Base-by-base conservation (phyloP, 2,113 vertebrate genomes). In the Microtus oregoni region DNA sequence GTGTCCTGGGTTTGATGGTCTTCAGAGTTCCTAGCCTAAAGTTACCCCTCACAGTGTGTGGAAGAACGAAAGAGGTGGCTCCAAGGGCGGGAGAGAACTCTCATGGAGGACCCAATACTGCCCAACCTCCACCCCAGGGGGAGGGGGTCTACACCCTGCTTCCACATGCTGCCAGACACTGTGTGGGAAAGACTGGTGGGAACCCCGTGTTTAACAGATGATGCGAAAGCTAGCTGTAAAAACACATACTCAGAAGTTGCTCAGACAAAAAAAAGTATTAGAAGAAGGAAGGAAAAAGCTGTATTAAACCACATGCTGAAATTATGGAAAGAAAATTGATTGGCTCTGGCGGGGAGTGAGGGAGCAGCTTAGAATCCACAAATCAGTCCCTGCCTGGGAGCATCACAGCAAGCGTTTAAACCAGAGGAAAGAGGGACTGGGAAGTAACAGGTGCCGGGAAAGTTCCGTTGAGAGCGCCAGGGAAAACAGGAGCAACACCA, bases 271-370 rank as follows among this genome's bases (percentile, higher is more conserved):
- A 72, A 47, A 47, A 13, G 7, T 63, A 1, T 58, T 79, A 61
- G 7, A 89, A 76, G 14, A 79, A 41, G 72, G 20, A 86, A 91
- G 12, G 1, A 11, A 91, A 15, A 47, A 75, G 28, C 1, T n/a
- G 35, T 90, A 35, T 77, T 52, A 26, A 92, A 95, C 5, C 87
- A 83, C 83, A 81, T 82, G 55, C 38, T 41, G 38, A 79, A 91
- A 77, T 3, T 7, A 28, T 0, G 55, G 35, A 86, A 94, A 78
- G 73, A 76, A 86, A 91, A 61, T 44, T 86, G 41, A 70, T 88
- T 76, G 26, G 65, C 44, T 73, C 1, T 92, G 44, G 35, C 26
- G 32, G 35, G 78, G 47, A 79, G 52, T 15, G 38, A 55, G 67
- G 70, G 73, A 93, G 82, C 70, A 78, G 73, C 13, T 28, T 5